Base-by-base conservation (phyloP, 2,888 invertebrate species). In the Aromia moschata region DNA sequence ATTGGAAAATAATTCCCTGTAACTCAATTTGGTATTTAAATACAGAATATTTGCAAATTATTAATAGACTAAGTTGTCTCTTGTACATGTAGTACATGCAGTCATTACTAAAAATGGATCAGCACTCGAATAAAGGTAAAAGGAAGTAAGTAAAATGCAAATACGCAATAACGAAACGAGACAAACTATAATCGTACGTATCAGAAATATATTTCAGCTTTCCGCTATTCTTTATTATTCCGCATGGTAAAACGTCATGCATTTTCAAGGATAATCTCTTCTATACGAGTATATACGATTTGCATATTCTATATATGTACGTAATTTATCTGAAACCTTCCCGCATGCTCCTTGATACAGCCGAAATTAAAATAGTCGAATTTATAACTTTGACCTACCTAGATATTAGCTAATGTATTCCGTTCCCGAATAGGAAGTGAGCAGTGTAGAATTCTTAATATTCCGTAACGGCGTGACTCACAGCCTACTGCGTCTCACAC, bases 181-280 rank as follows among this genome's bases (percentile, higher is more conserved):
- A n/a, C n/a, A n/a, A n/a, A n/a, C n/a, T n/a, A n/a, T n/a, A n/a
- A n/a, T n/a, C n/a, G n/a, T n/a, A 25, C 25, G 25, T 25, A 25
- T 25, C 4, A 25, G 25, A n/a, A n/a, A n/a, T n/a, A n/a, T n/a
- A 25, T 25, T 25, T 25, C 25, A 25, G 7, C 4, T 25, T 33
- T 18, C 36, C 11, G 18, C 5, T 12, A 14, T n/a, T n/a, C 11
- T 17, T 46, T 46, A 37, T 59, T 62, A 62, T 64, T 62, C 59
- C 17, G 45, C 59, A 55, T 58, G 46, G 64, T 54, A 52, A 58
- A 54, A 62, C 55, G 43, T 58, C 56, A 64, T 59, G 60, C 55
- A 59, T 53, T 61, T 61, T 60, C 64, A 64, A 64, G 64, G 64
- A 62, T 62, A 62, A 51, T 44, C 55, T 60, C 59, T 55, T 47